These are phyloP conservation scores for Neria commutata DNA, from an alignment of 2,888 invertebrate species.

Conservation along the genomic window DNA sequence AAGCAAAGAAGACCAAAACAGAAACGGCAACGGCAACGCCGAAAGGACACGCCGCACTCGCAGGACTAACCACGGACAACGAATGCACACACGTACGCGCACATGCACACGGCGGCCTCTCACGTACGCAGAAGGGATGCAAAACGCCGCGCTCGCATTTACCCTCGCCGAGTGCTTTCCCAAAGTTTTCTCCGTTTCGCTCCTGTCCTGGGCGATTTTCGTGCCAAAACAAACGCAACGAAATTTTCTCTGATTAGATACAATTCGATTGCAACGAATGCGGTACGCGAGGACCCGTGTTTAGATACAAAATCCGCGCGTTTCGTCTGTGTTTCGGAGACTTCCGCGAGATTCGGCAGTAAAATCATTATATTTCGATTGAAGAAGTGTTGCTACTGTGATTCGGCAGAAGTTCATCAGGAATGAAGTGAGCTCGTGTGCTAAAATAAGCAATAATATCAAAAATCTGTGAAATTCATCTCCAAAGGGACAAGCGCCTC, in stretches of 20 bases:
- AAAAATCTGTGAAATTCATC: too few species aligned
- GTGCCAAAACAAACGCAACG: constrained; percentile 58
- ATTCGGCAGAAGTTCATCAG: too few species aligned
- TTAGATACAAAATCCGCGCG: constrained; percentile 20
- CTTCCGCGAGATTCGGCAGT: background rate
- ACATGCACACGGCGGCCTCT: constrained; percentile 6
- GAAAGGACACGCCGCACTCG: constrained; percentile 16
- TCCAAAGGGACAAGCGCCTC: constrained; percentile 7
- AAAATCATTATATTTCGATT: background rate
- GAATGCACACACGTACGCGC: background rate
- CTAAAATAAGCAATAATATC: too few species aligned
- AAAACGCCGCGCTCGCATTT: too few species aligned
- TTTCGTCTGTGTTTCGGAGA: constrained; percentile 10
- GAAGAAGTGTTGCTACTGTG: too few species aligned
- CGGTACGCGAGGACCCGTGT: constrained; percentile 51
- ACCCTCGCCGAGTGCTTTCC: background rate
- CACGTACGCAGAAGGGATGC: constrained; percentile 19
- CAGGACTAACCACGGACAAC: constrained; percentile 45
- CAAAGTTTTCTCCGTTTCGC: constrained; percentile 17
- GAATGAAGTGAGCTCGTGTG: too few species aligned
- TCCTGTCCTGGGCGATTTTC: constrained; percentile 44
- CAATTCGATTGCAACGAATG: constrained; percentile 43
- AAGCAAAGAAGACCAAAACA: constrained; percentile 39
- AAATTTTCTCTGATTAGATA: constrained; percentile 59
- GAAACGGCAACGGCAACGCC: constrained; percentile 39